phyloP scores from a whole-genome alignment of 2,888 invertebrate genomes.

The Adelognathus sp. region DNA sequence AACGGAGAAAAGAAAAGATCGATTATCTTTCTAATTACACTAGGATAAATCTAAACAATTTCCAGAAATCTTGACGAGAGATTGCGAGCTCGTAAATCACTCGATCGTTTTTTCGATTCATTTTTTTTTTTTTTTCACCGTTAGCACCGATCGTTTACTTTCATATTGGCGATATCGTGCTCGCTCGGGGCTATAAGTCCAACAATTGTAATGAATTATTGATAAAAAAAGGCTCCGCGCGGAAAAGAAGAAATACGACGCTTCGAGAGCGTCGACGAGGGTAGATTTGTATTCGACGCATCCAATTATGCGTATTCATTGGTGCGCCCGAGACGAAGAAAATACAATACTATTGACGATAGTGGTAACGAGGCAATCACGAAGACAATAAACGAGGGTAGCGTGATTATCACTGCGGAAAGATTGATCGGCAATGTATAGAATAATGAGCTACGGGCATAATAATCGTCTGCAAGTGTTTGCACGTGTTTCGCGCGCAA shows the following conservation, averaged over 20 bases:
- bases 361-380: slow-evolving; percentile 61
- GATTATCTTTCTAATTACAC: slow-evolving; percentile 35
- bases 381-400: slow-evolving; percentile 50
- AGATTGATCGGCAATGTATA: slow-evolving; percentile 71
- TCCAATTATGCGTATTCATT: slow-evolving; percentile 20
- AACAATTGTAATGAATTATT: background rate
- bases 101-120: background rate
- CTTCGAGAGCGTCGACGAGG: background rate
- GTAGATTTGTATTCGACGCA: slow-evolving; percentile 5
- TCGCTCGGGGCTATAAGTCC: background rate
- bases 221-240: background rate
- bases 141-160: background rate
- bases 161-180: background rate
- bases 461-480: slow-evolving; percentile 65
- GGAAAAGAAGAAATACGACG: background rate
- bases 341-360: slow-evolving; percentile 14
- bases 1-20: background rate
- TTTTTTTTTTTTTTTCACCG: background rate
- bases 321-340: background rate
- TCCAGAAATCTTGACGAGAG: background rate
- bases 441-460: slow-evolving; percentile 45
- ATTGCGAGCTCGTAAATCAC: background rate
- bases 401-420: slow-evolving; percentile 56
- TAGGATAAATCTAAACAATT: slow-evolving; percentile 23
- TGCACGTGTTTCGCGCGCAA: slow-evolving; percentile 66